Evolutionary conservation across 2,113 vertebrate species (phyloP).

Genomic region (Cygnus atratus): DNA sequence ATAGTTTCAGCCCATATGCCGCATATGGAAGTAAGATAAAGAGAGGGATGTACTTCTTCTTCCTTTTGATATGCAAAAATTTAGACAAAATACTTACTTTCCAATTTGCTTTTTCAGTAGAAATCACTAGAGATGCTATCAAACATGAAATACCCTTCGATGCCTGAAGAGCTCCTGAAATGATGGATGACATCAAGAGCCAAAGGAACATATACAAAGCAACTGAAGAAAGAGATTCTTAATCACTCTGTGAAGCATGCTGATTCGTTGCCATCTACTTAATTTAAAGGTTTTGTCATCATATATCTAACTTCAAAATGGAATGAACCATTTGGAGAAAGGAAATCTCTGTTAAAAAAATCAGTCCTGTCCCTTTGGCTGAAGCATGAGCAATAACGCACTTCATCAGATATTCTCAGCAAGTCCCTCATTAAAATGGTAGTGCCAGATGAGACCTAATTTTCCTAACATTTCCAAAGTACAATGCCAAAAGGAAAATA

Average conservation of each 20-base stretch:
- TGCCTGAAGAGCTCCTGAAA: not conserved
- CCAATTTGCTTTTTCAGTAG: constrained; percentile 16
- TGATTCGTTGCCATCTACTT: constrained; percentile 29
- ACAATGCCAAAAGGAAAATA: not conserved
- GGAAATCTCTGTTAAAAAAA: not conserved
- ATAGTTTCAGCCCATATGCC: constrained; percentile 15
- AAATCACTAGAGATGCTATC: not conserved
- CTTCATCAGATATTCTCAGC: not conserved
- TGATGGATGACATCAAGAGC: not conserved
- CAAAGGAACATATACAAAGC: not conserved
- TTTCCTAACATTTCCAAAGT: not conserved
- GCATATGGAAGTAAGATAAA: constrained; percentile 17
- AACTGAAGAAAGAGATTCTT: not conserved
- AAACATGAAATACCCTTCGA: not conserved
- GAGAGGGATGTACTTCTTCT: not conserved
- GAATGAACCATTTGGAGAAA: not conserved
- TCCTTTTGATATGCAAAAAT: constrained; percentile 52
- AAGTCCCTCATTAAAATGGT: not conserved
- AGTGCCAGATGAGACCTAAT: not conserved
- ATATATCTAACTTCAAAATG: constrained; percentile 5
- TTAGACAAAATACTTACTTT: constrained; percentile 36
- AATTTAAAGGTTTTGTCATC: constrained; percentile 2
- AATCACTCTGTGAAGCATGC: not conserved
- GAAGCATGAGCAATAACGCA: not conserved
- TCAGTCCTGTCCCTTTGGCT: not conserved